Evolutionary conservation across 2,888 invertebrate species (phyloP).

Genomic region (Pollenia griseotomentosa): DNA sequence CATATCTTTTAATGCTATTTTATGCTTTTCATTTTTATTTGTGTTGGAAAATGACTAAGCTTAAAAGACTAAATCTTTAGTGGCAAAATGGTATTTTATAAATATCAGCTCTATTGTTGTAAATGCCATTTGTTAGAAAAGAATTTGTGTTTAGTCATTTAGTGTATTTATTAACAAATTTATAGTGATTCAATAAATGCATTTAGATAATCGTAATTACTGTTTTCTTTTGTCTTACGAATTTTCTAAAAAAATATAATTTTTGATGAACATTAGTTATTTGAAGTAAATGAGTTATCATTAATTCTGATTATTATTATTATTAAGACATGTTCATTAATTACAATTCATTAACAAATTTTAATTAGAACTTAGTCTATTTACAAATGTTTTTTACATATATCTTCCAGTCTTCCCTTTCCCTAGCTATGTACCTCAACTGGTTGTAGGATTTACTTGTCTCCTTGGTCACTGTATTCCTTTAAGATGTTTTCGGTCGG

Average conservation of each 20-base stretch:
- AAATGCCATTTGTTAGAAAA: slow-evolving; percentile 18
- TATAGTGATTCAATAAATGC: slow-evolving; percentile 1
- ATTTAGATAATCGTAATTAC: slow-evolving; percentile 7
- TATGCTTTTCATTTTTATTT: background rate
- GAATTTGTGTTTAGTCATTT: slow-evolving; percentile 15
- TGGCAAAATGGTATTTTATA: background rate
- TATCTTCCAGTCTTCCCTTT: too few relatives aligned
- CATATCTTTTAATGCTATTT: background rate
- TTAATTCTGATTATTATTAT: too few relatives aligned
- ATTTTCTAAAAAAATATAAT: background rate
- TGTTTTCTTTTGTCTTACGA: slow-evolving; percentile 7
- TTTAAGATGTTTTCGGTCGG: too few relatives aligned
- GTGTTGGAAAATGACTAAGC: background rate
- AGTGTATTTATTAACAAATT: slow-evolving; percentile 22
- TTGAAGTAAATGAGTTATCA: slow-evolving; percentile 1
- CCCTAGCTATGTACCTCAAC: too few relatives aligned
- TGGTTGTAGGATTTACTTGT: too few relatives aligned
- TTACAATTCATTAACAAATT: too few relatives aligned
- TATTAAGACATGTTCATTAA: too few relatives aligned
- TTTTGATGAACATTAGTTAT: slow-evolving; percentile 10
- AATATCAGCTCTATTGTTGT: slow-evolving; percentile 12
- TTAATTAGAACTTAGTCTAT: too few relatives aligned
- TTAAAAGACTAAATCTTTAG: background rate
- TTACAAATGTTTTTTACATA: too few relatives aligned
- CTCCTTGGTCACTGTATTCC: too few relatives aligned